These are phyloP conservation scores for Fulica atra DNA, from an alignment of 2,113 vertebrate species.

Conservation along the genomic window DNA sequence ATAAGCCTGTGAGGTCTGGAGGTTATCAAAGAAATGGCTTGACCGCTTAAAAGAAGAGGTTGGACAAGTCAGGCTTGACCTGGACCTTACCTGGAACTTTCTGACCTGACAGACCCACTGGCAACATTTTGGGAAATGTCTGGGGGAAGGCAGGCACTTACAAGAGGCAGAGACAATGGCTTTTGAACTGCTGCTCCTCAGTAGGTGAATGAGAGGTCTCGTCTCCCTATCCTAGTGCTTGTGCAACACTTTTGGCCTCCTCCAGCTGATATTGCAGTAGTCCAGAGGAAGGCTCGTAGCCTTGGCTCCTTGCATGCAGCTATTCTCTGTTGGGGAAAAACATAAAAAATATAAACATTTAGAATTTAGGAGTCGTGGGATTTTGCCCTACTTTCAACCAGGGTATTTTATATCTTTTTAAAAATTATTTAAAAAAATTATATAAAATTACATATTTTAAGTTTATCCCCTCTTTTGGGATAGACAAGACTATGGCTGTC, in stretches of 20 bases:
- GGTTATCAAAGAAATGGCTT: neutral
- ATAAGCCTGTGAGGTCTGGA: neutral
- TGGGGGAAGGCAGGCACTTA: neutral
- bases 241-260: neutral
- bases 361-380: neutral
- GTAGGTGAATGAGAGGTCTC: neutral
- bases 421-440: too few species aligned
- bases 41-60: rapidly evolving
- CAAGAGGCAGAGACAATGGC: rapidly evolving
- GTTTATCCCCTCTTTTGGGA: neutral
- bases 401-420: neutral
- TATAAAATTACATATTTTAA: neutral
- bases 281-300: neutral
- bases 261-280: neutral
- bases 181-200: neutral
- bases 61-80: neutral
- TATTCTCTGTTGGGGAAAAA: neutral
- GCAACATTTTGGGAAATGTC: neutral
- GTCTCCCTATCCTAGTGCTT: neutral
- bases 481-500: neutral
- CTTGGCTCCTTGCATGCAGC: neutral
- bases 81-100: neutral
- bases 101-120: neutral
- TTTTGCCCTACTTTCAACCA: neutral
- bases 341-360: neutral